A percentile compares a stretch with the other conserved stretches of the same genome.
Conservation (phyloP, 2,888 invertebrate species). For the Drosophila antonietae region DNA sequence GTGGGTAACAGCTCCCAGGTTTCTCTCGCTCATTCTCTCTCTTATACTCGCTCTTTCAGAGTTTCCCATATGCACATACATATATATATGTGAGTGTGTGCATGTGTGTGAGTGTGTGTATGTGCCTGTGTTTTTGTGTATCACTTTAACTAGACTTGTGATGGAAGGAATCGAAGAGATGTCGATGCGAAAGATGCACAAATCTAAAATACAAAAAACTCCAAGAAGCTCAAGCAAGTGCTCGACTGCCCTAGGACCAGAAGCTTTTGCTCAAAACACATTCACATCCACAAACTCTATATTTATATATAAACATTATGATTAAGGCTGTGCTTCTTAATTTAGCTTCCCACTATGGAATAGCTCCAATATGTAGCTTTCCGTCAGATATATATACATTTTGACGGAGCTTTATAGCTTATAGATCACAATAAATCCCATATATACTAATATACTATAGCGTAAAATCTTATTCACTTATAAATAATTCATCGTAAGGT, state of each 20-base stretch:
- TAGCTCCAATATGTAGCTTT: neutral
- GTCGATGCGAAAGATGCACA: neutral
- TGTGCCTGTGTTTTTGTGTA: neutral
- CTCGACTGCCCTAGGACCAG: neutral
- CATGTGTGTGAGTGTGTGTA: neutral
- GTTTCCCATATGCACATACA: neutral
- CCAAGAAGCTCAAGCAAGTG: neutral
- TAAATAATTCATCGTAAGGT: constrained; percentile 69
- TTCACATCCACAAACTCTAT: neutral
- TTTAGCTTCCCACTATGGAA: neutral
- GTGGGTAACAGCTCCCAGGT: neutral
- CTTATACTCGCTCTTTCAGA: constrained; percentile 13
- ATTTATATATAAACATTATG: constrained; percentile 4
- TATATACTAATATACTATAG: neutral
- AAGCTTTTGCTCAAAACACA: neutral
- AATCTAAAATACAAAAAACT: neutral
- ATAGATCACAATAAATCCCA: neutral
- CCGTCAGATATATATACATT: neutral
- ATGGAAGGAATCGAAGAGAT: neutral
- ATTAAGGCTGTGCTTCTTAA: constrained; percentile 7
- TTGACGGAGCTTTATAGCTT: neutral
- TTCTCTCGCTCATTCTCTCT: neutral
- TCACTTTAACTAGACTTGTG: neutral
- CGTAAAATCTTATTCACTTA: neutral
- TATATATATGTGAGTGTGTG: neutral